phyloP scores from a whole-genome alignment of 2,888 invertebrate genomes.

The Cybosia mesomella region DNA sequence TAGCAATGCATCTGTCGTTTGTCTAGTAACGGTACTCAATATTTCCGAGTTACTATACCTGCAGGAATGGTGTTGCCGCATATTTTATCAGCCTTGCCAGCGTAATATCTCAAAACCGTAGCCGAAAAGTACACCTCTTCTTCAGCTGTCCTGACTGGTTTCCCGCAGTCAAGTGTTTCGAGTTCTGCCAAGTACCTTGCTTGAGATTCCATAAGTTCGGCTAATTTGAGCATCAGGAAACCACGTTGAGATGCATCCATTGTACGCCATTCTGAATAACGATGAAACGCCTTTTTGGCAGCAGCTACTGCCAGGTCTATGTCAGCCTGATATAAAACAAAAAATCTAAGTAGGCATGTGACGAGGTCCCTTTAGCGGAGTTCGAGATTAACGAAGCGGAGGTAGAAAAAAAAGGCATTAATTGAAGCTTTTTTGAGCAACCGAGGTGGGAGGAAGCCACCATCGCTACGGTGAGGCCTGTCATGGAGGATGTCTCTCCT shows the following conservation, averaged over 20 bases:
- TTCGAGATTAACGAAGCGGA: background rate
- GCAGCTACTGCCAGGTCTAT: slow-evolving; percentile 93
- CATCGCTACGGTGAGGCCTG: no score
- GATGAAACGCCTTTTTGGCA: slow-evolving; percentile 92
- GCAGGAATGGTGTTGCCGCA: slow-evolving; percentile 92
- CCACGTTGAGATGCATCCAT: slow-evolving; percentile 94
- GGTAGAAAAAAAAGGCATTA: background rate
- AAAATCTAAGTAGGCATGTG: background rate
- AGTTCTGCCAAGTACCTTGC: slow-evolving; percentile 92
- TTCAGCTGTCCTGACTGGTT: slow-evolving; percentile 91
- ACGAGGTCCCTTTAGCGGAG: background rate
- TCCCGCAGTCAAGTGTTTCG: slow-evolving; percentile 98
- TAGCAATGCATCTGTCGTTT: background rate
- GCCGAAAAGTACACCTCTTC: slow-evolving; percentile 90
- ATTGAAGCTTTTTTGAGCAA: no score
- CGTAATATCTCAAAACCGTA: slow-evolving; percentile 92
- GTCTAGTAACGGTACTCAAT: background rate
- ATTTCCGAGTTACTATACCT: slow-evolving; percentile 56
- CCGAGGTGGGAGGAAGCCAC: no score
- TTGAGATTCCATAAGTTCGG: slow-evolving; percentile 93
- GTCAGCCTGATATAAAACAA: slow-evolving; percentile 87
- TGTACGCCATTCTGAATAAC: slow-evolving; percentile 91
- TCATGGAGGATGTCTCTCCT: no score
- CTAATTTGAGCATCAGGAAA: slow-evolving; percentile 89
- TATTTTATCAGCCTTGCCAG: slow-evolving; percentile 97